Conservation (phyloP, 2,888 invertebrate genomes). For the Drosophila mulleri region DNA sequence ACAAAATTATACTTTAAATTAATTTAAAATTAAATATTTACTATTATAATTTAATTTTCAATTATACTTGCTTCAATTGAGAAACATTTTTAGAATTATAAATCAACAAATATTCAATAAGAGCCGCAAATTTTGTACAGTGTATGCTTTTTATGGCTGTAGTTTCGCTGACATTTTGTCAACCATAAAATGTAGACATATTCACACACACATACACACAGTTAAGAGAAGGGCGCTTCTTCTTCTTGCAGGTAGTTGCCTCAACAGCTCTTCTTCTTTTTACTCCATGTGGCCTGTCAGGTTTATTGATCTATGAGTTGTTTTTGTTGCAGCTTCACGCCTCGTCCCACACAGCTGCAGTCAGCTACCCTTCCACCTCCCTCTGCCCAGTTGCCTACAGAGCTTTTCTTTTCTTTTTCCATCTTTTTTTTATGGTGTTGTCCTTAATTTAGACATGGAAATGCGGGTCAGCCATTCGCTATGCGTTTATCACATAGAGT, state of each 20-base stretch:
- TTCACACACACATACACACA: constrained; percentile 12
- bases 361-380: background rate
- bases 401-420: constrained; percentile 63
- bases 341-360: constrained; percentile 61
- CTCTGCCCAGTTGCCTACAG: background rate
- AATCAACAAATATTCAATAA: background rate
- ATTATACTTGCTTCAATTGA: background rate
- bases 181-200: constrained; percentile 58
- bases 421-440: constrained; percentile 61
- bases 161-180: constrained; percentile 71
- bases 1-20: no score
- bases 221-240: constrained; percentile 62
- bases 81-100: background rate
- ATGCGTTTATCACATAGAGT: constrained; percentile 24
- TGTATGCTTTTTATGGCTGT: constrained; percentile 9
- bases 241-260: constrained; percentile 38
- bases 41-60: background rate
- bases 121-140: background rate
- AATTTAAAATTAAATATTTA: background rate
- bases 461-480: constrained; percentile 68
- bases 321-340: constrained; percentile 57
- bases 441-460: constrained; percentile 76
- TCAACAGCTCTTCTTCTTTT: constrained; percentile 7
- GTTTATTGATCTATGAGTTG: constrained; percentile 71
- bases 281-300: constrained; percentile 56